Conservation (phyloP, 2,113 vertebrate genomes). For the human (Homo sapiens) region GRCh38 chr15:32815501-32816000, state of each 20-base stretch:
- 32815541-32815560: neutral
- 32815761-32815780: neutral
- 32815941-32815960: neutral
- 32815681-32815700: neutral
- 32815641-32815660: neutral
- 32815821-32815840: neutral
- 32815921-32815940: neutral
- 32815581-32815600: constrained; percentile 19
- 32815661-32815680: neutral
- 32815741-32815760: neutral
- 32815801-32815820: neutral
- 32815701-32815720: neutral
- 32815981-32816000: neutral
- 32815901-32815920: neutral
- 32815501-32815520: neutral
- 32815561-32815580: neutral
- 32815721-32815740: neutral
- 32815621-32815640: neutral
- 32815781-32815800: neutral
- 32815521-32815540: neutral
- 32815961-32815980: neutral
- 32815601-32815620: neutral
- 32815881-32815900: neutral
- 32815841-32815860: neutral
- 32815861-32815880: neutral